Evolutionary conservation across 2,888 invertebrate genomes (phyloP), one percentile per base, ranked within the genome.

Genomic region (Synergus umbraculus): DNA sequence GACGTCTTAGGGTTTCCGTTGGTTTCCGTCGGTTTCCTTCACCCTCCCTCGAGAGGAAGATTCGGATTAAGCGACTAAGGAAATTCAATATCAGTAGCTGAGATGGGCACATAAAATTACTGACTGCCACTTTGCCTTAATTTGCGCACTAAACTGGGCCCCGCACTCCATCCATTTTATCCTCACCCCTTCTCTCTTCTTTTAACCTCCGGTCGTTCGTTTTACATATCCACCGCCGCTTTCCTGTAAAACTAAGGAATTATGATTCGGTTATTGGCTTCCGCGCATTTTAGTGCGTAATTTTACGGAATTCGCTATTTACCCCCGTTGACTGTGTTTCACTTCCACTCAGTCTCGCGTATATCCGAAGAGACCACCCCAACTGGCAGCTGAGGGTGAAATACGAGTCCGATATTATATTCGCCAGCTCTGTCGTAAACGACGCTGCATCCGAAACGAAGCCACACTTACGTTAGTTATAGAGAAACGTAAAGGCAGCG

Each of bases 51-150:
- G 85, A 87, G 87, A 5, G 73, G 54, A 49, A 49, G 88, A 91
- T 90, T 90, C 83, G 89, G 91, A 92, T 91, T 90, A 90, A 90
- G 90, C 90, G 90, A 90, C 90, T 90, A 89, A 90, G 89, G 90
- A 91, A 92, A 92, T 92, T 91, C 91, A 92, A 92, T 92, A 92
- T 92, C 91, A 90, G 91, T 90, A 89, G 91, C 91, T 91, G 90
- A 90, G 91, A 92, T 91, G 90, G 90, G 90, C 90, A 90, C 90
- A 90, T 92, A 92, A 92, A 92, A 92, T 91, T 91, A 92, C 91
- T 88, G 91, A 91, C 91, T 91, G 90, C 91, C 90, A 91, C 91
- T 91, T 91, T 89, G 89, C 89, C 90, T 91, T 92, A 91, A 92
- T 91, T 92, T 91, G 90, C 90, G 90, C 89, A 89, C 89, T 91